phyloP scores from a whole-genome alignment of 2,797 vertebrate genomes.

The Chaetophractus vellerosus region DNA sequence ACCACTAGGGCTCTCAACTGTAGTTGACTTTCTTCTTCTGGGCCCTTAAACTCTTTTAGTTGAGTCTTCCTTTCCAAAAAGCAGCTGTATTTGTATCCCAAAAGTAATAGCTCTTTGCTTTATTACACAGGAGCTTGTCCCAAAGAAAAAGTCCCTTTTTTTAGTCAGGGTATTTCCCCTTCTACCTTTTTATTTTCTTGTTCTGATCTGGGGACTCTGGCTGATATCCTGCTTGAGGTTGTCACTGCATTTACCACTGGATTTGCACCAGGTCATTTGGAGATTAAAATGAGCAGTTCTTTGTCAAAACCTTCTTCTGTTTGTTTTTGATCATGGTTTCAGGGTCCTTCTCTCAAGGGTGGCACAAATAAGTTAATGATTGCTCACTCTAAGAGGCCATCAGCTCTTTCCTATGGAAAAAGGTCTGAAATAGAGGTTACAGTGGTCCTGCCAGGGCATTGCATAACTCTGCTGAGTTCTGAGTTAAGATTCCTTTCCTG shows the following conservation, averaged over 20 bases:
- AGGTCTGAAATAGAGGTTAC: not conserved
- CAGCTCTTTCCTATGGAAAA: slow-evolving; percentile 31
- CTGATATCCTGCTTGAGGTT: not conserved
- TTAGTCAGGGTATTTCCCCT: not conserved
- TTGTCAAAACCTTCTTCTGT: not conserved
- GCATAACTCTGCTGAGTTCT: not conserved
- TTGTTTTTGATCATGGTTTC: not conserved
- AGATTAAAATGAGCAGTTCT: not conserved
- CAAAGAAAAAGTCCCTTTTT: slow-evolving; percentile 28
- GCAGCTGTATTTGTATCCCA: not conserved
- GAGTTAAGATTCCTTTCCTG: not conserved
- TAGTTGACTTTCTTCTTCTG: slow-evolving; percentile 4
- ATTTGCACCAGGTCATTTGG: not conserved
- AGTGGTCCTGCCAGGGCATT: not conserved
- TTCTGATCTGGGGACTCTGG: not conserved
- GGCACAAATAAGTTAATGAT: not conserved
- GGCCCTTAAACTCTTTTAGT: not conserved
- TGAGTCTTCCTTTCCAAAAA: slow-evolving; percentile 25
- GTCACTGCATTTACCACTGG: not conserved
- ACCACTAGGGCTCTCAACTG: not conserved
- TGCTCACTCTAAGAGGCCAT: not conserved
- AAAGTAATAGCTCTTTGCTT: slow-evolving; percentile 20
- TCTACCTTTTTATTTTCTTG: not conserved
- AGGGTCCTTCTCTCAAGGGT: not conserved
- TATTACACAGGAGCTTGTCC: not conserved